Percentiles rank a stretch among this genome's conserved stretches.
Conservation (phyloP, 2,888 invertebrate species). For the Oxytorus armatus region DNA sequence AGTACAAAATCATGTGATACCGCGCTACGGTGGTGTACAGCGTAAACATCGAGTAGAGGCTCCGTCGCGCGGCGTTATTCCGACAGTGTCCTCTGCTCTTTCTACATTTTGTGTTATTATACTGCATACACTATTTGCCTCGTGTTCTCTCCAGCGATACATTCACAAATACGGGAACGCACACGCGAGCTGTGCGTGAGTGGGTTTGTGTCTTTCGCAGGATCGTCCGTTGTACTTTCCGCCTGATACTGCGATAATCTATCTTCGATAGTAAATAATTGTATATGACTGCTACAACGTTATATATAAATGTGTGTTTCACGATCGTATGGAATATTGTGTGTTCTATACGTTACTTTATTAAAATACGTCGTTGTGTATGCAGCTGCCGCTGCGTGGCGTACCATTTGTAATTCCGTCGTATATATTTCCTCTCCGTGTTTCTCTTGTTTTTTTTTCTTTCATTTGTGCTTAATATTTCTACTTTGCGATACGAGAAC, state of each 20-base stretch:
- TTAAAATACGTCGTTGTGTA: slow-evolving; percentile 42
- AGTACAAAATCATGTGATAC: neutral
- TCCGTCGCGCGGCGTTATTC: slow-evolving; percentile 33
- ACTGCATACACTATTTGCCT: slow-evolving; percentile 13
- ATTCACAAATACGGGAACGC: neutral
- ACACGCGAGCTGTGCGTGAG: too few species aligned
- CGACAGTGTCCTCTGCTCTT: slow-evolving; percentile 44
- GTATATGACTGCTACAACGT: slow-evolving; percentile 31
- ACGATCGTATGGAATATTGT: neutral
- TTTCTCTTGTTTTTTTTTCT: neutral
- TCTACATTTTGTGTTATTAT: slow-evolving; percentile 5
- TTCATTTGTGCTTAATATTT: too few species aligned
- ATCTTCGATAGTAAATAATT: slow-evolving; percentile 67
- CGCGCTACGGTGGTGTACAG: slow-evolving; percentile 28
- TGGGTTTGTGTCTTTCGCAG: slow-evolving; percentile 35
- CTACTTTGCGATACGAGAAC: neutral
- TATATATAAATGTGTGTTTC: slow-evolving; percentile 17
- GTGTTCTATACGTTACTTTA: neutral
- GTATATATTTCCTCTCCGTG: slow-evolving; percentile 25
- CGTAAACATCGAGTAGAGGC: slow-evolving; percentile 31
- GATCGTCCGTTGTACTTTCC: slow-evolving; percentile 22
- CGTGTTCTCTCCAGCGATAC: neutral
- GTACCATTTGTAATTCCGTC: slow-evolving; percentile 4
- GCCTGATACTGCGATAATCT: slow-evolving; percentile 59
- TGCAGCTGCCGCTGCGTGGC: slow-evolving; percentile 28